Conservation (phyloP, 2,888 invertebrate genomes). For the Lasioglossum zephyrum region DNA sequence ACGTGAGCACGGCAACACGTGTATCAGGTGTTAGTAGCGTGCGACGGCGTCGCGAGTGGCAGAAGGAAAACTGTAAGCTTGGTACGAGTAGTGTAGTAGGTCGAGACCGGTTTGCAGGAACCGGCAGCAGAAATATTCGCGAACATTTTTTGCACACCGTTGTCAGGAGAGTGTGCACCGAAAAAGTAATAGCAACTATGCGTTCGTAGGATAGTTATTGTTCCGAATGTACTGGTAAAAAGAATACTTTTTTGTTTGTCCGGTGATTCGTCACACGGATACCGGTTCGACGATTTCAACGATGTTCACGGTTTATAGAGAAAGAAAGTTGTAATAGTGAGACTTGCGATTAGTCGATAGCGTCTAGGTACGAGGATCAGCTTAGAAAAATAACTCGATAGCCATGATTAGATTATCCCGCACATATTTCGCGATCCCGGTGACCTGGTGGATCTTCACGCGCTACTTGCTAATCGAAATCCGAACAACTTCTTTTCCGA, state of each 20-base stretch:
- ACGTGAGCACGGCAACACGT: slow-evolving; percentile 56
- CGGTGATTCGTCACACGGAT: neutral
- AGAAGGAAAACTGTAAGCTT: neutral
- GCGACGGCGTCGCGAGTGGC: slow-evolving; percentile 2
- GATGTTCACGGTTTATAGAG: slow-evolving; percentile 4
- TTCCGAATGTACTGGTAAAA: neutral
- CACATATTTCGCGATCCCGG: neutral
- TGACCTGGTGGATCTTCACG: too few species aligned
- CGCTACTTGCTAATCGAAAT: too few species aligned
- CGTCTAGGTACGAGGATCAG: neutral
- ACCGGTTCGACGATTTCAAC: neutral
- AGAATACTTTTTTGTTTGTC: neutral
- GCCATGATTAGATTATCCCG: neutral
- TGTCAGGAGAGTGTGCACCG: neutral
- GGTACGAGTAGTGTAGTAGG: too few species aligned
- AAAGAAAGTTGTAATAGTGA: slow-evolving; percentile 29
- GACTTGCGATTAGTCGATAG: neutral
- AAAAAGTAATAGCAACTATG: neutral
- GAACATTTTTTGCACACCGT: neutral
- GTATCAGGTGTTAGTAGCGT: slow-evolving; percentile 23
- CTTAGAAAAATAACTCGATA: neutral
- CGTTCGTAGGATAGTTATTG: neutral
- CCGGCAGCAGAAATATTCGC: slow-evolving; percentile 15
- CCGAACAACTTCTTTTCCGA: too few species aligned
- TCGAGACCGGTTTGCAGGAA: slow-evolving; percentile 20